Conservation (phyloP, 2,888 invertebrate genomes). For the Yponomeuta sedellus region DNA sequence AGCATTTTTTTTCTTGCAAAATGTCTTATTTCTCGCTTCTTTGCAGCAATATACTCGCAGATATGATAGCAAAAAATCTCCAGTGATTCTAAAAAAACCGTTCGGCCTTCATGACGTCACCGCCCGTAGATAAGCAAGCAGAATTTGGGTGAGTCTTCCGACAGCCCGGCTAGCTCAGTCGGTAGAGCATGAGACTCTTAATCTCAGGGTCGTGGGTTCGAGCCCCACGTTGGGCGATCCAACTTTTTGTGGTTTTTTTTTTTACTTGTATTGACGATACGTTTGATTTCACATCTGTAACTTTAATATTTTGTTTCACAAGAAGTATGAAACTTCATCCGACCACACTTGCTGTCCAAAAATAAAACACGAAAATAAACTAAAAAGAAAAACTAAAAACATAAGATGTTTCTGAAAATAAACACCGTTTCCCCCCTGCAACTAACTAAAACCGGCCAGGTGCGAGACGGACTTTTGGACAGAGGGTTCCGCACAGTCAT, state of each 20-base stretch:
- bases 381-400: no score
- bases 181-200: slow-evolving; percentile 79
- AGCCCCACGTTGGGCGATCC: slow-evolving; percentile 63
- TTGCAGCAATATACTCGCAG: no score
- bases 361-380: no score
- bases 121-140: background rate
- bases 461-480: no score
- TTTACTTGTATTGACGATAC: background rate
- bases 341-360: no score
- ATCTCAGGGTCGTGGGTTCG: slow-evolving; percentile 81
- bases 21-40: no score
- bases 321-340: no score
- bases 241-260: background rate
- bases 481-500: no score
- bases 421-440: background rate
- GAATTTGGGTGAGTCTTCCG: background rate
- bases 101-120: background rate
- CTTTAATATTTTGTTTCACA: no score
- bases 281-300: no score
- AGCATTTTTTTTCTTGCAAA: no score
- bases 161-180: slow-evolving; percentile 77
- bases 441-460: background rate
- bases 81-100: background rate
- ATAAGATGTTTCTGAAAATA: background rate
- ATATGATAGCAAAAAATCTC: background rate